A percentile compares a stretch with the other conserved stretches of the same genome.
These are phyloP conservation scores for Lophura nycthemera DNA, from an alignment of 2,113 vertebrate genomes.

Conservation along the genomic window DNA sequence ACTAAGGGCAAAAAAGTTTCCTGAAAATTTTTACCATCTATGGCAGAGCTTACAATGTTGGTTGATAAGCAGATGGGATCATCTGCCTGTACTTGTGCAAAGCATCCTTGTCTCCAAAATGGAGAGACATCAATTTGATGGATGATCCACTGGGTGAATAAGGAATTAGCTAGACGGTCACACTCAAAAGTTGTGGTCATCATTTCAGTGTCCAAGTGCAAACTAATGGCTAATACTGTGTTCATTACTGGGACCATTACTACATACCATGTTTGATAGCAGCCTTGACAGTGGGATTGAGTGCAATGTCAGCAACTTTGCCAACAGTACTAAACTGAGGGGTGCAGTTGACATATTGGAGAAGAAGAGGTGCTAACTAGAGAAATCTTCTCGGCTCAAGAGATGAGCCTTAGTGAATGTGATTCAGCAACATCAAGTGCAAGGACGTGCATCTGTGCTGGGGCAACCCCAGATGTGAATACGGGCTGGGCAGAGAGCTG, in stretches of 20 bases:
- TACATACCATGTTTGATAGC: background rate
- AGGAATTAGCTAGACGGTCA: too few relatives aligned
- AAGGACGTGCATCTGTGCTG: background rate
- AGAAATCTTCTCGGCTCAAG: background rate
- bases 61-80: too few relatives aligned
- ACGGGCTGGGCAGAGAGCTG: background rate
- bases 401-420: background rate
- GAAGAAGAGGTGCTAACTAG: background rate
- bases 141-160: too few relatives aligned
- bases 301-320: background rate
- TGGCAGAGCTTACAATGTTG: too few relatives aligned
- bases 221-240: background rate
- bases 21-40: too few relatives aligned
- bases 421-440: background rate
- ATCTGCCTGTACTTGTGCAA: too few relatives aligned
- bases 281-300: background rate
- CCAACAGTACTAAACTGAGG: background rate
- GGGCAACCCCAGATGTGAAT: background rate
- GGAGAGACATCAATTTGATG: too few relatives aligned
- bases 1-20: too few relatives aligned
- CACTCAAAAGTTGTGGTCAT: too few relatives aligned
- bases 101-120: too few relatives aligned
- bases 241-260: background rate
- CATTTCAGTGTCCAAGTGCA: background rate
- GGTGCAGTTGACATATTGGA: background rate